phyloP scores from a whole-genome alignment of 2,113 vertebrate genomes.

The Heterocephalus glaber region DNA sequence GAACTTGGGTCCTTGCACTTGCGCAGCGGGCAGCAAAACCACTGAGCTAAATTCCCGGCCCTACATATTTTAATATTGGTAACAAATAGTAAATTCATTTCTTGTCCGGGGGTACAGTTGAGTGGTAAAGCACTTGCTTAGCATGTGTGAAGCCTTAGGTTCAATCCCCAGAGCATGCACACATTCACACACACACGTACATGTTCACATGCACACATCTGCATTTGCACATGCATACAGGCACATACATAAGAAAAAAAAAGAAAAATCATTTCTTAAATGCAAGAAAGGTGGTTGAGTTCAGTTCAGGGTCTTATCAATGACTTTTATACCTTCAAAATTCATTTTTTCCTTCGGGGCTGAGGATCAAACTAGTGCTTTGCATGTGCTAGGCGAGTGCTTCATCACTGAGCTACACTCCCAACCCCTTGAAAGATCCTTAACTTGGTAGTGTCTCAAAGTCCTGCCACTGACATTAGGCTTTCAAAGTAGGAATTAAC shows the following conservation, averaged over 20 bases:
- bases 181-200: neutral
- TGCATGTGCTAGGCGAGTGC: neutral
- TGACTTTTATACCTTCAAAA: neutral
- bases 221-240: too few species aligned
- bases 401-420: too few species aligned
- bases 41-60: too few species aligned
- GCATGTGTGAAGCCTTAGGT: neutral
- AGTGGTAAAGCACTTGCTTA: neutral
- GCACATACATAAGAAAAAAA: neutral
- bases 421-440: neutral
- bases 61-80: constrained; percentile 18
- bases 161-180: neutral
- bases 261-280: neutral
- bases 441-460: neutral
- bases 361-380: neutral
- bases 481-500: neutral
- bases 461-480: neutral
- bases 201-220: neutral
- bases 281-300: neutral
- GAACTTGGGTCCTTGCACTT: too few species aligned
- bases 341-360: neutral
- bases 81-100: neutral
- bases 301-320: neutral
- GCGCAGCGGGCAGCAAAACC: too few species aligned
- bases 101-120: neutral